Percentiles rank a stretch among this genome's conserved stretches.
Conservation (phyloP, 2,797 vertebrate genomes). For the Cheirogaleus major region DNA sequence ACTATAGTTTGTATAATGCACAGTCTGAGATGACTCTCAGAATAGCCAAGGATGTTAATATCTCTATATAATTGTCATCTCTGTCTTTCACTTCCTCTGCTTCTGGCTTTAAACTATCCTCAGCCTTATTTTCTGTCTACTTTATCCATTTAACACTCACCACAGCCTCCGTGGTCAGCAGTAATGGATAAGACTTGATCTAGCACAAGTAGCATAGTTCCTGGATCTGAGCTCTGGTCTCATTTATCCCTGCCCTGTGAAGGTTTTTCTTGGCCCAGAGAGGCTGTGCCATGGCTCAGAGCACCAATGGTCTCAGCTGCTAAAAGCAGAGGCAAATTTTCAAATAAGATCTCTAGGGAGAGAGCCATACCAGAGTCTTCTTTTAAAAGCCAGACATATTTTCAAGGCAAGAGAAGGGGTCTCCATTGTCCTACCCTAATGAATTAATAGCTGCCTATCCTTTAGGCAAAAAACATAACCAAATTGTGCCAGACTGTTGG, state of each 20-base stretch:
- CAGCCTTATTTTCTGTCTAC: background rate
- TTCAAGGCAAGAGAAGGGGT: background rate
- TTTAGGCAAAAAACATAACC: background rate
- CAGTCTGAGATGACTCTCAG: background rate
- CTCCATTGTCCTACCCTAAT: background rate
- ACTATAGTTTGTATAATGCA: background rate
- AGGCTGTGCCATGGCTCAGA: background rate
- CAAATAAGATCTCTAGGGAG: slow-evolving; percentile 27
- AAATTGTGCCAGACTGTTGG: background rate
- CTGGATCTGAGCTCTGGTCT: background rate
- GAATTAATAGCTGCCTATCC: background rate
- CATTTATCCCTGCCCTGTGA: slow-evolving; percentile 5
- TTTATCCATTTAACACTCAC: background rate
- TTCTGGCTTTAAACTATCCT: background rate
- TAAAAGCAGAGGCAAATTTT: slow-evolving; percentile 7
- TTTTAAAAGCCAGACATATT: background rate
- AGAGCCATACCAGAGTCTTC: background rate
- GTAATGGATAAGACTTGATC: background rate
- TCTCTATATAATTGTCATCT: background rate
- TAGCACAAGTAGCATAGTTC: background rate
- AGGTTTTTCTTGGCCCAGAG: background rate
- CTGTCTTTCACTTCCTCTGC: background rate
- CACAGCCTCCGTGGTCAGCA: background rate
- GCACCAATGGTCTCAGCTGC: background rate
- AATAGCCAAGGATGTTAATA: background rate